Conservation (phyloP, 1,140 invertebrate species). For the Campodea augens region DNA sequence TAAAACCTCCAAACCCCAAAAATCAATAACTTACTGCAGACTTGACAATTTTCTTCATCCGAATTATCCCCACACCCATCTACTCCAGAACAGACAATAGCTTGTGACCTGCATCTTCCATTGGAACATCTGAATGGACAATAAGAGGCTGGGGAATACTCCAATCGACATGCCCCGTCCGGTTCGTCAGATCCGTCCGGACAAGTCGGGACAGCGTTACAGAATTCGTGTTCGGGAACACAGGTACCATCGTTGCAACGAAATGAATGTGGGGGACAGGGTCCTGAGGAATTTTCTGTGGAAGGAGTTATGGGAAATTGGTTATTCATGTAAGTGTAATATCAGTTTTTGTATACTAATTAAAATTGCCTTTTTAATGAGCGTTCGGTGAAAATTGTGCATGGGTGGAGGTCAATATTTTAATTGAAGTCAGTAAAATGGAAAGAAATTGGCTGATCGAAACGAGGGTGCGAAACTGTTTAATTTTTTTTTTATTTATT, state of each 20-base stretch:
- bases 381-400: too few species aligned
- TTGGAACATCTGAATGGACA: conserved; percentile 68
- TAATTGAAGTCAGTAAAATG: too few species aligned
- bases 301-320: too few species aligned
- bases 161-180: conserved; percentile 41
- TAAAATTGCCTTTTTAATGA: too few species aligned
- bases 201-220: conserved; percentile 69
- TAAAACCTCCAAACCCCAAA: background rate
- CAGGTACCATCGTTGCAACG: conserved; percentile 65
- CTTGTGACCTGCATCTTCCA: conserved; percentile 64
- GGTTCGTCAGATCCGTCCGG: conserved; percentile 69
- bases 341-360: too few species aligned
- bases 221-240: conserved; percentile 71
- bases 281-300: conserved; percentile 14
- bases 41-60: conserved; percentile 60
- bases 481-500: too few species aligned
- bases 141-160: conserved; percentile 21
- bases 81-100: conserved; percentile 64
- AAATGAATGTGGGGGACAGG: conserved; percentile 59
- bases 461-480: too few species aligned
- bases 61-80: conserved; percentile 78
- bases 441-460: too few species aligned
- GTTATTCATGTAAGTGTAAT: too few species aligned
- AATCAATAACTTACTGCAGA: conserved; percentile 54
- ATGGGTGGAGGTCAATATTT: too few species aligned